Evolutionary conservation across 2,797 vertebrate genomes (phyloP), one percentile per base, ranked within the genome.

Genomic region (Amazona finschi): DNA sequence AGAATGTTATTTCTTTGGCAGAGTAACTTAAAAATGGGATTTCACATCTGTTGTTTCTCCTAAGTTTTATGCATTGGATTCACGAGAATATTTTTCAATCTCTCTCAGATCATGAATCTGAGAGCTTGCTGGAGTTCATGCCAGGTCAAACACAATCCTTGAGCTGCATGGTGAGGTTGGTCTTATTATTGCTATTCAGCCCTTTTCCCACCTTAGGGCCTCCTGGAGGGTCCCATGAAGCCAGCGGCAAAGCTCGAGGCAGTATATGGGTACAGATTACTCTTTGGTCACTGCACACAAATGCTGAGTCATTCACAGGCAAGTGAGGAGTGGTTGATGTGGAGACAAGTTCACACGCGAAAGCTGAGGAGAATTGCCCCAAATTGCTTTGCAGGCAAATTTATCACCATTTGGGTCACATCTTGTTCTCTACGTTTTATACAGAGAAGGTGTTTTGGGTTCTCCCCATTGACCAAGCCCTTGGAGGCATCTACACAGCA

Each of bases 221-320:
- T 67, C 13, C 30, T 80, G 44, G 25, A 64, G 15, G 9, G 0
- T 2, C 11, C 33, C 8, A 4, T 14, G 39, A 83, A 92, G 9
- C 7, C 46, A 76, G 4, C 2, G 3, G 2, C 9, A 67, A 74
- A 76, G 19, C 30, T 62, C 13, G 41, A 27, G 58, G 20, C 14
- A 50, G 19, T 11, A n/a, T 46, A 5, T 73, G 8, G 62, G 31
- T 67, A 4, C 5, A 9, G 9, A 7, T 9, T 49, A 1, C 24
- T 57, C 21, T 15, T 15, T 24, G 64, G 16, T 4, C 30, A 30
- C 33, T 1, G 0, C 7, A 52, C 8, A 17, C 0, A 1, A 64
- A 2, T 0, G 0, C 0, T 41, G 11, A 13, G 11, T 33, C 11
- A 3, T 38, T 80, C 30, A 60, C 61, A 84, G 30, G 12, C 8